These are phyloP conservation scores for Lepus americanus DNA, from an alignment of 2,113 vertebrate species.

Conservation along the genomic window DNA sequence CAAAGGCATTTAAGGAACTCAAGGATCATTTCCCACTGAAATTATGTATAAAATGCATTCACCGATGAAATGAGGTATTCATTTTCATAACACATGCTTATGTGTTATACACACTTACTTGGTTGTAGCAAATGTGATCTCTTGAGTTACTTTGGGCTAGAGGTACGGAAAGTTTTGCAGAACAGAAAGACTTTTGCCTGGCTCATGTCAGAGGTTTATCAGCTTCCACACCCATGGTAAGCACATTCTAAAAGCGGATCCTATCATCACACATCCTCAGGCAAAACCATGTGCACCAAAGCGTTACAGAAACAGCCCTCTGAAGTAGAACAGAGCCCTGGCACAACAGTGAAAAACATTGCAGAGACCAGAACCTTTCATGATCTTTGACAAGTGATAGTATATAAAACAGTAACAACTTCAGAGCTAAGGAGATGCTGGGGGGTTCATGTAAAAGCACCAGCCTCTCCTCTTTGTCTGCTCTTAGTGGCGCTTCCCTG, in stretches of 20 bases:
- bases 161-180: constrained; percentile 35
- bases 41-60: constrained; percentile 51
- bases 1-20: constrained; percentile 50
- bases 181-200: constrained; percentile 40
- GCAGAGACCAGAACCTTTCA: constrained; percentile 64
- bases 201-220: constrained; percentile 22
- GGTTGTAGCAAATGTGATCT: background rate
- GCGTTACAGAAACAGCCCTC: constrained; percentile 55
- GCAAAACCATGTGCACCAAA: constrained; percentile 57
- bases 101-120: constrained; percentile 20
- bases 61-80: constrained; percentile 35
- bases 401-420: constrained; percentile 50
- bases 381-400: constrained; percentile 61
- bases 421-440: constrained; percentile 47
- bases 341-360: constrained; percentile 25
- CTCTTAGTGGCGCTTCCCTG: constrained; percentile 71
- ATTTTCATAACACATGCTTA: background rate
- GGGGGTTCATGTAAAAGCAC: constrained; percentile 28
- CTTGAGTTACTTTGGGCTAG: background rate
- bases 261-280: constrained; percentile 51
- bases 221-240: constrained; percentile 52
- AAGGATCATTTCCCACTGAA: constrained; percentile 43
- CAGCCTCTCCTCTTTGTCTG: constrained; percentile 77
- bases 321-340: constrained; percentile 54
- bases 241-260: constrained; percentile 59